Evolutionary conservation across 1,140 invertebrate genomes (phyloP).

Genomic region (Drosophila seguyi): DNA sequence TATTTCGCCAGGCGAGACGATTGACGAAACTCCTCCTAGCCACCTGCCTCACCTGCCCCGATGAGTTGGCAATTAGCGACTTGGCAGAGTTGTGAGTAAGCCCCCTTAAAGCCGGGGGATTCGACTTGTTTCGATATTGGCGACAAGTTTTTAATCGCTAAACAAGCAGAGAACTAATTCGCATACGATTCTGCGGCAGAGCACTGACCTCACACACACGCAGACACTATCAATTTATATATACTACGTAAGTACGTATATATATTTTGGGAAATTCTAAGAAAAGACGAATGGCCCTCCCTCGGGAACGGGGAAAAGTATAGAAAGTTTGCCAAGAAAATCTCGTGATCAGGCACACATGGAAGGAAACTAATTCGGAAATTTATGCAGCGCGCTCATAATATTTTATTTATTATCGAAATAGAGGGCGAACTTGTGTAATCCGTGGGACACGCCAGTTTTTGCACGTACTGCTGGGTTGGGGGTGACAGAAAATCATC

Average conservation of each 20-base stretch:
- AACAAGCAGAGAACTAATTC: constrained; percentile 24
- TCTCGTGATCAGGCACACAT: constrained; percentile 57
- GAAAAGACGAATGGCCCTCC: constrained; percentile 33
- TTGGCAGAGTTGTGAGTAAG: constrained; percentile 8
- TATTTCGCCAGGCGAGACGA: constrained; percentile 13
- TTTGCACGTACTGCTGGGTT: constrained; percentile 26
- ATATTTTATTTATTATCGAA: constrained; percentile 37
- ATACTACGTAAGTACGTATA: neutral
- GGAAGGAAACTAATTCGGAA: constrained; percentile 44
- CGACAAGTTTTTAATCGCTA: constrained; percentile 32
- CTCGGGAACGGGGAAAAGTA: constrained; percentile 14
- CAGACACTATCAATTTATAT: constrained; percentile 24
- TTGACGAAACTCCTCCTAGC: constrained; percentile 10
- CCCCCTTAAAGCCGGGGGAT: constrained; percentile 1
- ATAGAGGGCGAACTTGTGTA: constrained; percentile 31
- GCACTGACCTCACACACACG: constrained; percentile 65
- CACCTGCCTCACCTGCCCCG: neutral
- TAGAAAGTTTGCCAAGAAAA: constrained; percentile 60
- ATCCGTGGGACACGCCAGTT: constrained; percentile 25
- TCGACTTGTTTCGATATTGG: constrained; percentile 11
- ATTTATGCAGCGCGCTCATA: constrained; percentile 29
- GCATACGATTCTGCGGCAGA: constrained; percentile 17
- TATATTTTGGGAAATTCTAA: constrained; percentile 40
- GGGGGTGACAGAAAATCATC: constrained; percentile 16
- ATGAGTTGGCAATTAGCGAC: constrained; percentile 25